phyloP scores from a whole-genome alignment of 2,888 invertebrate genomes.

The Laspeyria flexula region DNA sequence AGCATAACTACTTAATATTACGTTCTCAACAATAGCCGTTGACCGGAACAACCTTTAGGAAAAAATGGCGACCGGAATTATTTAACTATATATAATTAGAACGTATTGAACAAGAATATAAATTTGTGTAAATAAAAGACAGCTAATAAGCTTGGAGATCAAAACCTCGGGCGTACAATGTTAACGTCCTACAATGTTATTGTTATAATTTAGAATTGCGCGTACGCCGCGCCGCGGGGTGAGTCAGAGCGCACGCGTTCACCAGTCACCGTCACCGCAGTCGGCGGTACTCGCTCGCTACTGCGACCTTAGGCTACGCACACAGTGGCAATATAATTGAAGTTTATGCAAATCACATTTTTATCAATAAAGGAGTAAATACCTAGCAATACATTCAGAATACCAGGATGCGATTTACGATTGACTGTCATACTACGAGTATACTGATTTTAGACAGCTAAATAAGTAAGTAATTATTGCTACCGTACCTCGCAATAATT shows the following conservation, averaged over 20 bases:
- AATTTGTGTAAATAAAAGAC: slow-evolving; percentile 35
- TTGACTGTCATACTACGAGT: too few relatives aligned
- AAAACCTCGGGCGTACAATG: slow-evolving; percentile 55
- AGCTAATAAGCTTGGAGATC: slow-evolving; percentile 57
- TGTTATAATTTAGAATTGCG: slow-evolving; percentile 50
- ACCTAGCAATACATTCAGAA: too few relatives aligned
- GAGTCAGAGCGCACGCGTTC: slow-evolving; percentile 36
- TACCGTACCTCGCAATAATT: too few relatives aligned
- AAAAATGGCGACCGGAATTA: slow-evolving; percentile 57
- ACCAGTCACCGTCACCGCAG: too few relatives aligned
- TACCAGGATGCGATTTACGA: too few relatives aligned
- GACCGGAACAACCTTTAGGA: slow-evolving; percentile 53
- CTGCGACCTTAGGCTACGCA: neutral
- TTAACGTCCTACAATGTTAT: slow-evolving; percentile 47
- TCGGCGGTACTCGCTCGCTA: neutral
- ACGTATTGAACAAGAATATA: slow-evolving; percentile 32
- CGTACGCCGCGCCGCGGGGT: slow-evolving; percentile 11
- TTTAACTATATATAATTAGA: slow-evolving; percentile 53
- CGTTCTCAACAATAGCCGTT: too few relatives aligned
- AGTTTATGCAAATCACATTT: too few relatives aligned
- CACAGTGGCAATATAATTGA: neutral
- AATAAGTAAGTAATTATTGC: too few relatives aligned
- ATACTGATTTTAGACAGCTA: too few relatives aligned
- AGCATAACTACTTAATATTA: too few relatives aligned
- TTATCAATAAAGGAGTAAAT: too few relatives aligned